Base-by-base conservation (phyloP, 1,140 invertebrate genomes). In the Saccostrea cuccullata region DNA sequence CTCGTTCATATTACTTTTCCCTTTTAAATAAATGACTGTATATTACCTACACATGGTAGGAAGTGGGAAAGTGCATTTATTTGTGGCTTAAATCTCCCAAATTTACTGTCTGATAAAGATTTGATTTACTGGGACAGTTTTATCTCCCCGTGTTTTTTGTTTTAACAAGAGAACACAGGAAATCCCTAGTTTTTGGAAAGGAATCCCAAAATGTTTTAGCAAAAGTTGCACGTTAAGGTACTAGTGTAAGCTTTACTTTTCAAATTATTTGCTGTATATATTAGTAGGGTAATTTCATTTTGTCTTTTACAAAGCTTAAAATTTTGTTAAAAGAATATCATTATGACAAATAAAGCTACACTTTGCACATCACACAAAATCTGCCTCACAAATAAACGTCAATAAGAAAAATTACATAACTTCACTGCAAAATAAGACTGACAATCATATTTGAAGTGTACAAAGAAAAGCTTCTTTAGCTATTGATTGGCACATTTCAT, bases 21-120 rank as follows among this genome's bases (percentile, higher is more conserved):
- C 70, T 77, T 77, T 77, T 77, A 77, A 77, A 77, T 77, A 77
- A 77, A 77, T 77, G 70, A 77, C 26, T 77, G 70, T 77, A 77
- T 77, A 77, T 77, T 77, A 30, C 70, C 70, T 77, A 77, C 70
- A 30, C 26, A 9, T 26, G 70, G 70, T 77, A 17, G 70, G 15
- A 77, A 77, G 13, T 23, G 23, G 26, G 70, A 77, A 77, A 77
- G 70, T 77, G 70, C 70, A 77, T 77, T 77, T 77, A 26, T 23
- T 13, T 77, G 70, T 36, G 70, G 70, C 26, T 77, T 77, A 77
- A 77, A 77, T 77, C 70, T 77, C 30, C 26, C 26, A 77, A 77
- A 77, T 77, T 77, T 77, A 77, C 70, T 77, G 70, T 26, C 70
- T 77, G 70, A 77, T 77, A 77, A 77, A 77, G 70, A 77, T 77